Conservation (phyloP, 2,797 vertebrate genomes). For the Amblyraja radiata region DNA sequence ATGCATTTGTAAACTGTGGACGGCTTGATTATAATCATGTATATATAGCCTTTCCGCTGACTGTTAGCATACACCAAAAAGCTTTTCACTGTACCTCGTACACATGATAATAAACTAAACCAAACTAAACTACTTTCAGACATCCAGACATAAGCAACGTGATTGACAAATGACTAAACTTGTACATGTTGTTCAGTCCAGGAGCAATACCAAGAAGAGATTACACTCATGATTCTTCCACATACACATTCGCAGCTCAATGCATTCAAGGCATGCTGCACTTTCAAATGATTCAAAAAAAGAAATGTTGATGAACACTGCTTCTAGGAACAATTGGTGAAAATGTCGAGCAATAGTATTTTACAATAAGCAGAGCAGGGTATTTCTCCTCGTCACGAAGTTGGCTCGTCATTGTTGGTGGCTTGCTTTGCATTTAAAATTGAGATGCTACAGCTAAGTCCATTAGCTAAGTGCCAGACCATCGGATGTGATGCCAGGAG, state of each 20-base stretch:
- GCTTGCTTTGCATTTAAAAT: background rate
- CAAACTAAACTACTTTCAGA: background rate
- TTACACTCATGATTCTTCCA: background rate
- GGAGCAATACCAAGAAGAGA: background rate
- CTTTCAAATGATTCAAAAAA: background rate
- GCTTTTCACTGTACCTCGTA: no score
- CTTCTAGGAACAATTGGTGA: background rate
- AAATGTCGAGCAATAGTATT: background rate
- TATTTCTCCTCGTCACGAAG: background rate
- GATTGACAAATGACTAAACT: background rate
- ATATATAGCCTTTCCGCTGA: no score
- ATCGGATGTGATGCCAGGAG: no score
- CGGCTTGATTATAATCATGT: no score
- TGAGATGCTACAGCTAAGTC: background rate
- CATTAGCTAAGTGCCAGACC: no score
- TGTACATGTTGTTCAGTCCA: background rate
- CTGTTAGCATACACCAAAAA: no score
- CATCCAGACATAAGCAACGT: background rate
- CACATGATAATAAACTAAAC: no score
- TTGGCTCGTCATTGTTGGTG: background rate
- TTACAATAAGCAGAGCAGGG: background rate
- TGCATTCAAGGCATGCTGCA: background rate
- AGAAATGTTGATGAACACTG: background rate
- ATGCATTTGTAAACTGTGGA: no score
- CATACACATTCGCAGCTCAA: background rate